Evolutionary conservation across 2,797 vertebrate species (phyloP), one percentile per base, ranked within the genome.

Genomic region (Tympanoctomys barrerae): DNA sequence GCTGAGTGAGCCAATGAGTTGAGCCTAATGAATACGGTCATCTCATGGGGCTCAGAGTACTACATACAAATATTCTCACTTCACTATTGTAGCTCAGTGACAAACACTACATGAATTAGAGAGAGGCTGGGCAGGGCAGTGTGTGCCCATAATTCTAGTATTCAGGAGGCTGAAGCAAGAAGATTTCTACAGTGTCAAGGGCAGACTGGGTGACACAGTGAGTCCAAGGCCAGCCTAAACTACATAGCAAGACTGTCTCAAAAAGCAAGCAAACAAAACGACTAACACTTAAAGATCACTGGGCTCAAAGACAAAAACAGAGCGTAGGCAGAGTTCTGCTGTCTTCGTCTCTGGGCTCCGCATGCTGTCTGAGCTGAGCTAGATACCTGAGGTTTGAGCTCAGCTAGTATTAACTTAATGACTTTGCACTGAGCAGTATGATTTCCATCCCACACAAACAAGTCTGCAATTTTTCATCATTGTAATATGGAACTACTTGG

Each of bases 241-340:
- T 49, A 46, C 73, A 46, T 7, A 46, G 39, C 73, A 75, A 46
- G 42, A 46, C 42, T 73, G 73, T 46, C 73, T 75, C 24, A 75
- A 46, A 46, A 73, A 42, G 39, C 70, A 49, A 49, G 49, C 49
- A 73, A 42, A 42, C 36, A 73, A 39, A 73, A 10, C 11, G 26
- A 42, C 24, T 83, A 83, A 57, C 16, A 42, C 88, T 79, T 91
- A 89, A 52, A 91, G 19, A 70, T 70, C 86, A n/a, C 33, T 90
- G 39, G 1, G 12, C 46, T 26, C 36, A 71, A 66, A 77, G 88
- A 52, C 3, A 87, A 83, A 86, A 87, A 39, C 19, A 68, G 85
- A 79, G 31, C 66, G 18, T 54, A 77, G 31, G 31, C 0, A 16
- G 21, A 90, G 8, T 52, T 64, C 36, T 64, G 7, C 7, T 85